Conservation (phyloP, 2,797 vertebrate species). For the Cryptoblepharus egeriae region DNA sequence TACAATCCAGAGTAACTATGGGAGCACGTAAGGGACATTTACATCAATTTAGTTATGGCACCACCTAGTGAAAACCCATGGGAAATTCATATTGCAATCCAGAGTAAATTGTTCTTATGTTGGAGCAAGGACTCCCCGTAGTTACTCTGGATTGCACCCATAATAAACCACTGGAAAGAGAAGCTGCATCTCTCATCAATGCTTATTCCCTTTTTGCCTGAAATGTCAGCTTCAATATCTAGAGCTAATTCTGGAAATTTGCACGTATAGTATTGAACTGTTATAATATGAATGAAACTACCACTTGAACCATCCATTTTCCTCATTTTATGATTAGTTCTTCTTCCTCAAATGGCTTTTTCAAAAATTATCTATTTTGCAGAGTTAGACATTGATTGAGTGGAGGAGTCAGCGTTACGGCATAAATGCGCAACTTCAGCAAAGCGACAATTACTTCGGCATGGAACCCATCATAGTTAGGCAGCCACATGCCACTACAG, state of each 20-base stretch:
- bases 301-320: not conserved
- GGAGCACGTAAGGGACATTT: too few relatives aligned
- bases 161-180: not conserved
- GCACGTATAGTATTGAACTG: not conserved
- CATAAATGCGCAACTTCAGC: not conserved
- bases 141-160: too few relatives aligned
- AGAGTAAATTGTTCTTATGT: too few relatives aligned
- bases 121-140: too few relatives aligned
- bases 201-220: not conserved
- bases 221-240: not conserved
- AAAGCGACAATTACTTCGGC: not conserved
- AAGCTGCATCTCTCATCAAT: not conserved
- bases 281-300: not conserved
- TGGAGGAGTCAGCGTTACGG: not conserved
- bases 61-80: too few relatives aligned
- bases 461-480: slow-evolving; percentile 13
- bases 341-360: not conserved
- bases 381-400: slow-evolving; percentile 1
- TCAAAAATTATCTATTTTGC: slow-evolving; percentile 6
- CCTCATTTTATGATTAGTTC: not conserved
- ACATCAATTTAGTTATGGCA: too few relatives aligned
- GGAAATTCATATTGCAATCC: too few relatives aligned
- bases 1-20: too few relatives aligned
- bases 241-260: not conserved
- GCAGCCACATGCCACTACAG: slow-evolving; percentile 32